These are phyloP conservation scores for Crotalus viridis DNA, from an alignment of 2,113 vertebrate genomes.

Conservation along the genomic window DNA sequence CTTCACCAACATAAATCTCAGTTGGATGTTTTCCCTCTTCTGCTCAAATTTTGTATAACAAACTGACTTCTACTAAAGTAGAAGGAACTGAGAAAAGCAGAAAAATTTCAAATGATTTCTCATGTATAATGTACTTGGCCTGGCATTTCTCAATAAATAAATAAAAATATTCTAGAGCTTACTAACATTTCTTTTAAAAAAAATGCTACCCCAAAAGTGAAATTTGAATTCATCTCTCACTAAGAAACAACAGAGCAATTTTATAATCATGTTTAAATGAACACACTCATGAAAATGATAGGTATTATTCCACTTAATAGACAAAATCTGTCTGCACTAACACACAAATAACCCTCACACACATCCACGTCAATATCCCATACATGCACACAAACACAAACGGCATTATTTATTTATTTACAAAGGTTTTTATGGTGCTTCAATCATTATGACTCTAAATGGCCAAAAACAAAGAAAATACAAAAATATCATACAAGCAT, in stretches of 20 bases:
- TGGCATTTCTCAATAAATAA: background rate
- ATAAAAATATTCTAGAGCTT: background rate
- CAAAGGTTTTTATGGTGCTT: background rate
- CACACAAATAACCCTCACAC: background rate
- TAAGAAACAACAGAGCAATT: background rate
- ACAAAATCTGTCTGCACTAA: background rate
- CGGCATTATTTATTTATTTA: background rate
- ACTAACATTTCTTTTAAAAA: background rate
- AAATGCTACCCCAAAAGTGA: background rate
- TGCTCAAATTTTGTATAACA: background rate
- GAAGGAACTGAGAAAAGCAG: background rate
- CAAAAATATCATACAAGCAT: background rate
- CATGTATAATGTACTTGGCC: background rate
- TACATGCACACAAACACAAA: background rate
- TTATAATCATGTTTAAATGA: background rate
- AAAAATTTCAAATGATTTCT: background rate
- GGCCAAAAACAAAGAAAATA: background rate
- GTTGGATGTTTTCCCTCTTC: background rate
- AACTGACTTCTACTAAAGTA: background rate
- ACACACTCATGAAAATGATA: background rate
- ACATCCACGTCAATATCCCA: background rate
- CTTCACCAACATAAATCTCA: background rate
- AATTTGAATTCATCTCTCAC: background rate
- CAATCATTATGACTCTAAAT: background rate
- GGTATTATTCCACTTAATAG: background rate